These are phyloP conservation scores for Synergus umbraculus DNA, from an alignment of 2,888 invertebrate genomes.

Conservation along the genomic window DNA sequence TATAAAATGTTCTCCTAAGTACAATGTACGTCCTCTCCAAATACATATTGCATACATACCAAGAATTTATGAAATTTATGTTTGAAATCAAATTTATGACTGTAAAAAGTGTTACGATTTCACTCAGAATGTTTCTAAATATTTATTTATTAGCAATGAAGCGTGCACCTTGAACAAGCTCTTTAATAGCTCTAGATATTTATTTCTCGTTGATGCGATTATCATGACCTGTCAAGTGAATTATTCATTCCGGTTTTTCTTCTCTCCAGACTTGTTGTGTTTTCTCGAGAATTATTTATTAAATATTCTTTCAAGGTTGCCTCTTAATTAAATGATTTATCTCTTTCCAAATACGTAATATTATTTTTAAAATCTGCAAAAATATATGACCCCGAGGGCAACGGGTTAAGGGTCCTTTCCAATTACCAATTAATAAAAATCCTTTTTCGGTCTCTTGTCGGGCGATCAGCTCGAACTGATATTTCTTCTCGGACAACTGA, in stretches of 20 bases:
- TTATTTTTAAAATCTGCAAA: not conserved
- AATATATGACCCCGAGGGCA: not conserved
- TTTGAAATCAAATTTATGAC: not conserved
- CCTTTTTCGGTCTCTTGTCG: not conserved
- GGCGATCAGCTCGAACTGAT: not conserved
- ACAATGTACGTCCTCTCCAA: not conserved
- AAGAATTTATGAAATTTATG: not conserved
- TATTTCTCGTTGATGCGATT: not conserved
- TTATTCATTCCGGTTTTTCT: not conserved
- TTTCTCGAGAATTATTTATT: not conserved
- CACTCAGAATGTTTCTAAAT: slow-evolving; percentile 14
- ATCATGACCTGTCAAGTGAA: slow-evolving; percentile 7
- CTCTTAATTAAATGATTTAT: not conserved
- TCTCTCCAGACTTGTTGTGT: not conserved
- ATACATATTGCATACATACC: not conserved
- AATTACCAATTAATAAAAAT: not conserved
- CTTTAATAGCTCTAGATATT: slow-evolving; percentile 11
- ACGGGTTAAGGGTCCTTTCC: not conserved
- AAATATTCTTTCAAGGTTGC: not conserved
- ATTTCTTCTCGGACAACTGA: slow-evolving; percentile 32
- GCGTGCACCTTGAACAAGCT: not conserved
- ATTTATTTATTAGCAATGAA: slow-evolving; percentile 26
- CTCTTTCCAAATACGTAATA: not conserved
- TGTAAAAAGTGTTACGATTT: slow-evolving; percentile 38
- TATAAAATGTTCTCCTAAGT: not conserved